phyloP scores from a whole-genome alignment of 2,113 vertebrate species.

The Charina bottae region DNA sequence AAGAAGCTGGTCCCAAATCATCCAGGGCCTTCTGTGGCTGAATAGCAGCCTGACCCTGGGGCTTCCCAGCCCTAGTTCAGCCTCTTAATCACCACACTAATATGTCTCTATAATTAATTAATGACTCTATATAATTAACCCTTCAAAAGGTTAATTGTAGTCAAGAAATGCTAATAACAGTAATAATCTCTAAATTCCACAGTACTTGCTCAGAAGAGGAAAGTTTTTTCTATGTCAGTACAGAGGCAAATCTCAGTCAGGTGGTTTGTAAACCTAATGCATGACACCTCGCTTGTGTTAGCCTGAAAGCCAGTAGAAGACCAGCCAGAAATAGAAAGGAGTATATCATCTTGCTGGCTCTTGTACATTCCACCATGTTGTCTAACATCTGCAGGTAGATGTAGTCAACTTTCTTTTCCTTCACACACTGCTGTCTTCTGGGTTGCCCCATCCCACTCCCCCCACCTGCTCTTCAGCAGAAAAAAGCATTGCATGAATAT shows the following conservation, averaged over 20 bases:
- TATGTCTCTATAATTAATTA: neutral
- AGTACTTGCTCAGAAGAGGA: neutral
- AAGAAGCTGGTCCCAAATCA: neutral
- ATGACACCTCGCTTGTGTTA: neutral
- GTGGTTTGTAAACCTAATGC: conserved; percentile 20
- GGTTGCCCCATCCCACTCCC: neutral
- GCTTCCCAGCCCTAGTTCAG: neutral
- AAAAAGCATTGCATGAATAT: conserved; percentile 24
- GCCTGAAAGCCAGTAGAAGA: neutral
- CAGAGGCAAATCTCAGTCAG: conserved; percentile 2
- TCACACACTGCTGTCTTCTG: neutral
- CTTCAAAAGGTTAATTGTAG: neutral
- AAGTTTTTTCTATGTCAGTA: conserved; percentile 8
- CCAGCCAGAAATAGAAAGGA: neutral
- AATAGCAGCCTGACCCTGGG: neutral
- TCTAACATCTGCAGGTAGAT: neutral
- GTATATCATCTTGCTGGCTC: neutral
- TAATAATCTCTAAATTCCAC: conserved; percentile 58
- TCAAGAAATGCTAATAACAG: neutral
- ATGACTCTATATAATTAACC: neutral
- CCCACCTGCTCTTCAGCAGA: conserved; percentile 43
- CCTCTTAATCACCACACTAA: neutral
- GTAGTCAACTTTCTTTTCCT: neutral
- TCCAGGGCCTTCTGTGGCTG: neutral
- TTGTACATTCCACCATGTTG: neutral